These are phyloP conservation scores for Nothobranchius furzeri DNA, from an alignment of 2,113 vertebrate species.

Conservation along the genomic window DNA sequence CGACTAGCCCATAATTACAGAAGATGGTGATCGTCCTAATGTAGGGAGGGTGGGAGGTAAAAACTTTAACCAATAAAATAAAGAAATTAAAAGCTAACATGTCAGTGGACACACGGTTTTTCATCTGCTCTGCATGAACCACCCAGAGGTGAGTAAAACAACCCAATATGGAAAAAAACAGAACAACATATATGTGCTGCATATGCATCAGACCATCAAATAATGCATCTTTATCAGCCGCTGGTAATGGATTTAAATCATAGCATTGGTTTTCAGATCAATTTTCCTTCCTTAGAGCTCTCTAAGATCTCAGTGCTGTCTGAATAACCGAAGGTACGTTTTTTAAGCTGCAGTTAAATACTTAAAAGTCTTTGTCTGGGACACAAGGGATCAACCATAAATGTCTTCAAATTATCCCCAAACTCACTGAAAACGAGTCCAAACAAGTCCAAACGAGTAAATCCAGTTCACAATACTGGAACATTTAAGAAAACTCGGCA, in stretches of 20 bases:
- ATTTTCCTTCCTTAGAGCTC: not conserved
- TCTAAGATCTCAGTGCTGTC: no score
- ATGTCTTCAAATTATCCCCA: no score
- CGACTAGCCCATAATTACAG: constrained; percentile 45
- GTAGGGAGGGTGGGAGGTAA: constrained; percentile 18
- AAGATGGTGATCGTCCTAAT: constrained; percentile 33
- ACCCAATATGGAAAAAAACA: not conserved
- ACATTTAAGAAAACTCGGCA: not conserved
- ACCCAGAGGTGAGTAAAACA: constrained; percentile 3
- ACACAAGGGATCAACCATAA: no score
- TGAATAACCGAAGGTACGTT: no score
- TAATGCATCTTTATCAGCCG: constrained; percentile 6
- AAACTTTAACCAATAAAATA: constrained; percentile 14
- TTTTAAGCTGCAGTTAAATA: no score
- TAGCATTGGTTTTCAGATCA: not conserved
- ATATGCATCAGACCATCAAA: constrained; percentile 27
- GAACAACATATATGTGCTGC: not conserved
- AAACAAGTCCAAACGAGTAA: no score
- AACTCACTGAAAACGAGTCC: no score
- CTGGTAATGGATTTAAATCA: not conserved
- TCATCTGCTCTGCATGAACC: constrained; percentile 31
- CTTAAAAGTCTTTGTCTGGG: no score
- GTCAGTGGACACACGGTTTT: not conserved
- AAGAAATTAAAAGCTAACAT: constrained; percentile 24
- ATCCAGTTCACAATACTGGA: not conserved